Evolutionary conservation across 2,888 invertebrate species (phyloP).

Genomic region (Cantharis nigra): DNA sequence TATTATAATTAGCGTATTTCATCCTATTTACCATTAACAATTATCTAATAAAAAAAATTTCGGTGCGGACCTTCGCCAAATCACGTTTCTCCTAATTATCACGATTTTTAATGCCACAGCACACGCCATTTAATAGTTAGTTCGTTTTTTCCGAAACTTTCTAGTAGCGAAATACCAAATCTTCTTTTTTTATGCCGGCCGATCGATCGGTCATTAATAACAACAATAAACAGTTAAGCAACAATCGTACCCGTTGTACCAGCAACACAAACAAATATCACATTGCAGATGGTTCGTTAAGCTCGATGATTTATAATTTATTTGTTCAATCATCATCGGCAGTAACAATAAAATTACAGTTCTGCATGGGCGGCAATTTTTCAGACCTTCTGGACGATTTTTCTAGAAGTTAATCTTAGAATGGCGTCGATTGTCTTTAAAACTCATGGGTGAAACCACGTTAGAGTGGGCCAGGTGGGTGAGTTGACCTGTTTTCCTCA

Average conservation of each 20-base stretch:
- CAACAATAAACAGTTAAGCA: neutral
- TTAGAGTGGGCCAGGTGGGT: neutral
- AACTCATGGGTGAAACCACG: neutral
- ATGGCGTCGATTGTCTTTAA: neutral
- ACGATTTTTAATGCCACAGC: neutral
- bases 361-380: slow-evolving; percentile 25
- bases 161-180: neutral
- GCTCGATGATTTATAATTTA: slow-evolving; percentile 37
- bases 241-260: neutral
- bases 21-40: neutral
- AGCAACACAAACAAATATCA: neutral
- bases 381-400: neutral
- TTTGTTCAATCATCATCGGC: slow-evolving; percentile 35
- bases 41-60: neutral
- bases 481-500: no score
- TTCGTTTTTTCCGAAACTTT: neutral
- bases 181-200: neutral
- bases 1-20: slow-evolving; percentile 6
- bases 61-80: neutral
- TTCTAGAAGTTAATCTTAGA: no score
- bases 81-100: neutral
- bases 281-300: slow-evolving; percentile 35
- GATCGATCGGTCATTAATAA: neutral
- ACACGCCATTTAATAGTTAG: neutral
- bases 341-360: slow-evolving; percentile 10